A percentile compares a stretch with the other conserved stretches of the same genome.
These are phyloP conservation scores for Clitarchus hookeri DNA, from an alignment of 2,888 invertebrate species.

Conservation along the genomic window DNA sequence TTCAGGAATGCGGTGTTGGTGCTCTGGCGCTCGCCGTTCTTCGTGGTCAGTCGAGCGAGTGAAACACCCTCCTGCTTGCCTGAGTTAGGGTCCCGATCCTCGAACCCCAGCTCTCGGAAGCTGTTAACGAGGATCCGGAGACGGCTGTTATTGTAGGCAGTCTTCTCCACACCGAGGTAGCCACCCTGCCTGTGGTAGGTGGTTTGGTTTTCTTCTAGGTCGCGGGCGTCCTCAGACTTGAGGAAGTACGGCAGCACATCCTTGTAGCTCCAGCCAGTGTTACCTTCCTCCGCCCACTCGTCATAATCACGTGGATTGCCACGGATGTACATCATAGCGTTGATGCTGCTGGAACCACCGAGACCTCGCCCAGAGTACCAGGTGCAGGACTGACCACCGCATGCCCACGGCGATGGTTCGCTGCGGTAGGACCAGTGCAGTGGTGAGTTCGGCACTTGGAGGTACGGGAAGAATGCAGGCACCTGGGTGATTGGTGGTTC, in stretches of 20 bases:
- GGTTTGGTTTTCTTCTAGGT: neutral
- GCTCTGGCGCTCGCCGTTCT: neutral
- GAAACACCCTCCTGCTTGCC: neutral
- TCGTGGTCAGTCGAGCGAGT: neutral
- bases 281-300: slow-evolving; percentile 66
- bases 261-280: slow-evolving; percentile 48
- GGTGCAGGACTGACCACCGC: slow-evolving; percentile 52
- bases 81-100: neutral
- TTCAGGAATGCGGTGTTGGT: neutral
- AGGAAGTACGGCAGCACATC: no score
- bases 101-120: neutral
- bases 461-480: no score
- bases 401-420: neutral
- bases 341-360: no score
- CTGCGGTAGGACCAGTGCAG: no score
- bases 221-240: neutral
- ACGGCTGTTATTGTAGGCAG: neutral
- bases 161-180: neutral
- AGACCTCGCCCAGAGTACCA: slow-evolving; percentile 63
- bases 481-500: no score
- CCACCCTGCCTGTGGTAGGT: neutral
- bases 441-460: no score
- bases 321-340: slow-evolving; percentile 63
- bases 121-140: neutral
- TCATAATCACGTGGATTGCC: slow-evolving; percentile 66